phyloP scores from a whole-genome alignment of 2,888 invertebrate genomes.

The Itoplectis maculator region DNA sequence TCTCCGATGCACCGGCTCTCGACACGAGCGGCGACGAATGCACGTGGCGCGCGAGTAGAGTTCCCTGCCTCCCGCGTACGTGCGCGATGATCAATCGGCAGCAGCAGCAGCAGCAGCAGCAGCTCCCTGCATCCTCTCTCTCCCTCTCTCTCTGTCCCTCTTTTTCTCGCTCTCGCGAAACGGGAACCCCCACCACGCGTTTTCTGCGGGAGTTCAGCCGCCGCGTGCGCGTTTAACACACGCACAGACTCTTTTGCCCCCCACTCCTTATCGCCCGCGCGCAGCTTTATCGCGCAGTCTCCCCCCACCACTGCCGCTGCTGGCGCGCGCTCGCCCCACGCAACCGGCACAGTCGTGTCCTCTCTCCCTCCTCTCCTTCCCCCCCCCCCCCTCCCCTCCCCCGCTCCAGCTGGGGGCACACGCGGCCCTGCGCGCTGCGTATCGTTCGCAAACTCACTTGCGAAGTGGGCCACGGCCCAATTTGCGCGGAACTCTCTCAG shows the following conservation, averaged over 20 bases:
- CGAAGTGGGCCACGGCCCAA: constrained; percentile 84
- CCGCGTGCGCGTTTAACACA: too few species aligned
- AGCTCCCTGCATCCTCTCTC: background rate
- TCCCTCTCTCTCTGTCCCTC: constrained; percentile 49
- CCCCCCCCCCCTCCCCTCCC: constrained; percentile 12
- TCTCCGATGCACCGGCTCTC: constrained; percentile 58
- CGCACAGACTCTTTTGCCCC: background rate
- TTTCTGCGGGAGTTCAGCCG: background rate
- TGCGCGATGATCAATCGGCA: constrained; percentile 67
- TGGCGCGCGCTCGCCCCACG: background rate
- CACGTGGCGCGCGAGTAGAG: constrained; percentile 58
- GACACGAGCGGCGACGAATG: constrained; percentile 54
- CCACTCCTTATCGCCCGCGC: background rate
- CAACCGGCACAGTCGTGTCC: constrained; percentile 24
- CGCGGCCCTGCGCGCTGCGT: constrained; percentile 64
- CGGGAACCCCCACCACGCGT: constrained; percentile 67
- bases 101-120: constrained; percentile 56
- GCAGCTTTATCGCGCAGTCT: constrained; percentile 6
- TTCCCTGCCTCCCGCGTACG: constrained; percentile 57
- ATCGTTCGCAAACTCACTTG: constrained; percentile 64
- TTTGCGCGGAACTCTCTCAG: constrained; percentile 80
- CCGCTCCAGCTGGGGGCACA: constrained; percentile 46
- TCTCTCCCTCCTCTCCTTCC: background rate
- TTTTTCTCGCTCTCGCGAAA: constrained; percentile 48
- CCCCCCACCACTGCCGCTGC: background rate